Conservation (phyloP, 2,888 invertebrate genomes). For the Megamerina dolium region DNA sequence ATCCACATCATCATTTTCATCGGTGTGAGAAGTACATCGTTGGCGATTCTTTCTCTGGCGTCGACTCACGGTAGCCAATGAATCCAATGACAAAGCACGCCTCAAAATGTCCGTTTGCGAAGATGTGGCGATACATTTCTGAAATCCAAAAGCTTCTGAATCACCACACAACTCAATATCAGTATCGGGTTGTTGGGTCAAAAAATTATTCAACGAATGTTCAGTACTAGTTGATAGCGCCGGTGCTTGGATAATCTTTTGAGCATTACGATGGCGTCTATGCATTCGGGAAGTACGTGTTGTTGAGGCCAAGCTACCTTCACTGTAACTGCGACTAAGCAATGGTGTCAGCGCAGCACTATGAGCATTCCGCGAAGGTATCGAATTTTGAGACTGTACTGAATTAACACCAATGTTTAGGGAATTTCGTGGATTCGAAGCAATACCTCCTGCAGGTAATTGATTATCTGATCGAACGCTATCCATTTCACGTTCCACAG, state of each 20-base stretch:
- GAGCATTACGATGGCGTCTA: slow-evolving; percentile 27
- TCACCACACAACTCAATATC: slow-evolving; percentile 25
- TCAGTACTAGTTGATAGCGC: slow-evolving; percentile 34
- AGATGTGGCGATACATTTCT: slow-evolving; percentile 7
- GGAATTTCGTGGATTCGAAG: slow-evolving; percentile 21
- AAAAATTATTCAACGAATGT: slow-evolving; percentile 31
- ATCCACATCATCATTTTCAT: slow-evolving; percentile 34
- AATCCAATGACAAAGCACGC: slow-evolving; percentile 40
- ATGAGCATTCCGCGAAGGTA: slow-evolving; percentile 12
- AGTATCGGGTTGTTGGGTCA: slow-evolving; percentile 27
- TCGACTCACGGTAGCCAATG: slow-evolving; percentile 28
- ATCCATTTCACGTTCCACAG: slow-evolving; percentile 30
- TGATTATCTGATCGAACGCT: slow-evolving; percentile 40
- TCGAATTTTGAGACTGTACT: slow-evolving; percentile 18
- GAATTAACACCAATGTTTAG: slow-evolving; percentile 21
- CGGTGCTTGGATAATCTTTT: slow-evolving; percentile 18
- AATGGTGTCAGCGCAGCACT: slow-evolving; percentile 34
- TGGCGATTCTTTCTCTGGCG: slow-evolving; percentile 24
- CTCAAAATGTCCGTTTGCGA: slow-evolving; percentile 27
- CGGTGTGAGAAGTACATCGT: slow-evolving; percentile 25
- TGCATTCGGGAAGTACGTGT: slow-evolving; percentile 33
- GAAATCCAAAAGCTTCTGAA: slow-evolving; percentile 28
- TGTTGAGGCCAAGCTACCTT: slow-evolving; percentile 51
- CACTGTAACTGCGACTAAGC: slow-evolving; percentile 54
- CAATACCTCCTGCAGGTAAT: slow-evolving; percentile 23